Conservation (phyloP, 2,888 invertebrate genomes). For the Megamerina dolium region DNA sequence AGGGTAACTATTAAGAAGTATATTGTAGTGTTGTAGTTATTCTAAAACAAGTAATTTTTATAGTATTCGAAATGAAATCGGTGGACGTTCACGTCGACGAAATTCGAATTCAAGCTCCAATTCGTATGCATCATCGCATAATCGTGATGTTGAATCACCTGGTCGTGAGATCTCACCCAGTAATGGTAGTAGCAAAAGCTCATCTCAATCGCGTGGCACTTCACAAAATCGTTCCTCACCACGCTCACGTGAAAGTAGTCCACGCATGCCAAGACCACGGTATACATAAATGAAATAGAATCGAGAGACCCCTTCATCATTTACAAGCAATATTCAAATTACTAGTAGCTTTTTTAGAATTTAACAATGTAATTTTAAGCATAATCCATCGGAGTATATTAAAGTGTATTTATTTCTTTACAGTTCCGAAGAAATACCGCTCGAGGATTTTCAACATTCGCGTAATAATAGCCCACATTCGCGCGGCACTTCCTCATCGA, state of each 20-base stretch:
- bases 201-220: constrained; percentile 40
- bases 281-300: constrained; percentile 19
- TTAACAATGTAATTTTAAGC: no score
- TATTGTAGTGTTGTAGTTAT: neutral
- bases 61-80: constrained; percentile 40
- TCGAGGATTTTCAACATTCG: constrained; percentile 67
- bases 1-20: constrained; percentile 31
- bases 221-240: constrained; percentile 38
- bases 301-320: no score
- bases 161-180: constrained; percentile 46
- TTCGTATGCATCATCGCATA: constrained; percentile 39
- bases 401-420: neutral
- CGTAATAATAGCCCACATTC: constrained; percentile 51
- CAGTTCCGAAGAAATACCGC: constrained; percentile 70
- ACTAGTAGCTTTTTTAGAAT: no score
- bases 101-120: constrained; percentile 51
- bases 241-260: constrained; percentile 66
- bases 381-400: neutral
- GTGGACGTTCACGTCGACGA: constrained; percentile 44
- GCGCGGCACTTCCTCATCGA: constrained; percentile 42
- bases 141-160: constrained; percentile 20
- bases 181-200: constrained; percentile 49
- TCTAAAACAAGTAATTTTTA: neutral
- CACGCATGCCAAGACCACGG: constrained; percentile 64
- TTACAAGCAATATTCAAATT: no score